Evolutionary conservation across 2,797 vertebrate species (phyloP).

Genomic region (Arrhamphus sclerolepis): DNA sequence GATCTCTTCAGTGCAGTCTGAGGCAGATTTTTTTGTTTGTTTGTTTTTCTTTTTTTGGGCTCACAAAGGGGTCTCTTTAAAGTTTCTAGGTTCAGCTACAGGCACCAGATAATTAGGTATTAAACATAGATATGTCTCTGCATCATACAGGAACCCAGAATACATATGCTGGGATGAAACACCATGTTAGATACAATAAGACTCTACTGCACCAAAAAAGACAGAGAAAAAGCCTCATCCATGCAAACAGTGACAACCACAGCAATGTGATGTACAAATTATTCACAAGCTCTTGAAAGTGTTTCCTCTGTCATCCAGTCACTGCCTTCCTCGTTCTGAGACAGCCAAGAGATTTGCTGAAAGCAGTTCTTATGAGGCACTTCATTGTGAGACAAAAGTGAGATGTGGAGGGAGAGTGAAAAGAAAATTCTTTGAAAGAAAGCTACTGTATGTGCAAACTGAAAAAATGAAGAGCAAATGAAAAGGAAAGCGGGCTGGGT

Average conservation of each 20-base stretch:
- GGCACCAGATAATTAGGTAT: conserved; percentile 60
- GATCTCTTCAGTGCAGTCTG: conserved; percentile 21
- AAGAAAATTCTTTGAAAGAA: conserved; percentile 35
- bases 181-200: conserved; percentile 44
- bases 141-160: conserved; percentile 53
- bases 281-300: conserved; percentile 57
- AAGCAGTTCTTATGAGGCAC: conserved; percentile 46
- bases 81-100: conserved; percentile 29
- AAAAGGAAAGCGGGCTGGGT: conserved; percentile 21
- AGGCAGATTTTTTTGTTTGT: neutral
- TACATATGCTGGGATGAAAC: conserved; percentile 51
- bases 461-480: conserved; percentile 18
- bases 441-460: conserved; percentile 14
- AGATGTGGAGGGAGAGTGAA: neutral
- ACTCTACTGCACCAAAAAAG: conserved; percentile 22
- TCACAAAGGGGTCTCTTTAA: conserved; percentile 26
- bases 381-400: conserved; percentile 36
- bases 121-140: conserved; percentile 63
- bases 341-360: conserved; percentile 30
- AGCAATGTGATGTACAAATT: conserved; percentile 44
- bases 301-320: conserved; percentile 52
- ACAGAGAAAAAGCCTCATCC: conserved; percentile 18
- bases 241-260: conserved; percentile 47
- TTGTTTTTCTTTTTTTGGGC: neutral
- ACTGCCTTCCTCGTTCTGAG: conserved; percentile 11